Evolutionary conservation across 2,113 vertebrate genomes (phyloP).

Genomic region (Excalfactoria chinensis): DNA sequence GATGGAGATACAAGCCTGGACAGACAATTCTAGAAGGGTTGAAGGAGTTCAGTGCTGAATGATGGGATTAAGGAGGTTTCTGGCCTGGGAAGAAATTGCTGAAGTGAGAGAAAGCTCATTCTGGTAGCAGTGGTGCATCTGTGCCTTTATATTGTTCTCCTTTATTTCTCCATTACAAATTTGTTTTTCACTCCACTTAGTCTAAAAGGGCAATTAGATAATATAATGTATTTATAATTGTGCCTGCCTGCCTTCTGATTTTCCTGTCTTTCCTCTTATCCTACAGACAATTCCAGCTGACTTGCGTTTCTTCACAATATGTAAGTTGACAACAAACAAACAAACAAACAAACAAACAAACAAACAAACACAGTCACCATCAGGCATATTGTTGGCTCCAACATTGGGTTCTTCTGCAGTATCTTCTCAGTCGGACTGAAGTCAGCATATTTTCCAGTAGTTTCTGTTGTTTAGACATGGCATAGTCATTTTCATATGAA

Average conservation of each 20-base stretch:
- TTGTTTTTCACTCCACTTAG: accelerated
- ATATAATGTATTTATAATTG: background rate
- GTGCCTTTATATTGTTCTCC: background rate
- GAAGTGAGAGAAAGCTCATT: background rate
- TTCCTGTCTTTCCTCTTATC: background rate
- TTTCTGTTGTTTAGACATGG: background rate
- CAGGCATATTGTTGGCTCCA: background rate
- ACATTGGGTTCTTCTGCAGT: background rate
- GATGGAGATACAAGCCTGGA: background rate
- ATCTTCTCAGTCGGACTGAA: background rate
- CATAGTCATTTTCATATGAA: background rate
- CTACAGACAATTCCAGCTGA: background rate
- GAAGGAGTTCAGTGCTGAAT: background rate
- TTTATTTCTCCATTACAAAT: background rate
- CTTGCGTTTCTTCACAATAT: background rate
- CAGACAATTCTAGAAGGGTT: background rate
- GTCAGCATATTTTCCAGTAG: background rate
- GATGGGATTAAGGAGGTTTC: background rate
- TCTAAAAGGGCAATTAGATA: background rate
- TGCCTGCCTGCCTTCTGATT: background rate
- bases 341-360: background rate
- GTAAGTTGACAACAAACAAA: background rate
- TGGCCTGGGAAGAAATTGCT: background rate
- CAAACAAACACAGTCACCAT: background rate
- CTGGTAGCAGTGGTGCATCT: background rate